These are phyloP conservation scores for Habrosyne pyritoides DNA, from an alignment of 2,888 invertebrate genomes.

Conservation along the genomic window DNA sequence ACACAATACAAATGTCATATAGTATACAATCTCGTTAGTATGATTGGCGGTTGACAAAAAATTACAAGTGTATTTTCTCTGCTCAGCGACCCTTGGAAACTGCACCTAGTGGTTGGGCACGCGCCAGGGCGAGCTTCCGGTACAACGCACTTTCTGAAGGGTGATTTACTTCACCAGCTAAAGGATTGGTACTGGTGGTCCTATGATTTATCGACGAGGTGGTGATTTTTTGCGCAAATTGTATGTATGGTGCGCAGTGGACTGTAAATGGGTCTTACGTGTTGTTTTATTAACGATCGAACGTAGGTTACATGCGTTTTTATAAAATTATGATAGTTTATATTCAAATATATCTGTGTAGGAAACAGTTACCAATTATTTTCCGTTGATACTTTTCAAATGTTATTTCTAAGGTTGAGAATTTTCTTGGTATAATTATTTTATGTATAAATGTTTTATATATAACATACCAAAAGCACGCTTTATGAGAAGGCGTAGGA, in stretches of 20 bases:
- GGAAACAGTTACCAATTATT: no score
- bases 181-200: neutral
- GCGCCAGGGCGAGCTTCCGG: conserved; percentile 41
- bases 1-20: conserved; percentile 10
- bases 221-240: neutral
- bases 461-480: no score
- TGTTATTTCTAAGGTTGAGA: no score
- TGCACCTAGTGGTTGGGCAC: conserved; percentile 29
- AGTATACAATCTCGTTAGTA: conserved; percentile 34
- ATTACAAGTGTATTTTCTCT: conserved; percentile 45
- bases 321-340: no score
- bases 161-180: conserved; percentile 26
- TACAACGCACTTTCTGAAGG: conserved; percentile 25
- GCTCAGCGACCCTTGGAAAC: conserved; percentile 60
- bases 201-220: neutral
- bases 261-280: no score
- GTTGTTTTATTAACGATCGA: no score
- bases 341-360: no score
- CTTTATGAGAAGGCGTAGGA: no score
- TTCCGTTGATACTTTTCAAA: no score
- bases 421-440: no score
- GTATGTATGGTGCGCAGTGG: neutral
- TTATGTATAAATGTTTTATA: no score
- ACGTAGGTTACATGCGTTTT: no score
- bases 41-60: conserved; percentile 73